Evolutionary conservation across 2,797 vertebrate genomes (phyloP).

Genomic region (Gallinago stenura): DNA sequence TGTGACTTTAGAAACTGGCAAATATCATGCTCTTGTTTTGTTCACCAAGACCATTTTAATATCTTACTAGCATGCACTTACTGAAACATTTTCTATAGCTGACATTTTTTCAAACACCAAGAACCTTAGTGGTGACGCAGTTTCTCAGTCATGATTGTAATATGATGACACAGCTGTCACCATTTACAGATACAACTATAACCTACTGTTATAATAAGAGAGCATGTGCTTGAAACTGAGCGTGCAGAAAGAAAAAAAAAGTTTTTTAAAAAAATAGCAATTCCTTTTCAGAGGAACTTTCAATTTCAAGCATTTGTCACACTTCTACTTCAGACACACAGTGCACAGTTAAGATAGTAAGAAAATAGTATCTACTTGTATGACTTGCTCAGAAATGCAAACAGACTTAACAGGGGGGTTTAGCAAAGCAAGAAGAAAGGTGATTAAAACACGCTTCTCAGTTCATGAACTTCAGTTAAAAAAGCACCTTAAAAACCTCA

Average conservation of each 20-base stretch:
- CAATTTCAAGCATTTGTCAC: slow-evolving; percentile 37
- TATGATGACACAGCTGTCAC: background rate
- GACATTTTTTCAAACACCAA: background rate
- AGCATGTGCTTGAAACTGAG: background rate
- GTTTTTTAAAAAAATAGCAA: background rate
- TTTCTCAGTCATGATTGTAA: background rate
- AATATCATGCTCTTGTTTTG: background rate
- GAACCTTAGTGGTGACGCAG: background rate
- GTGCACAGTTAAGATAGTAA: background rate
- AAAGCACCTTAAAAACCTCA: background rate
- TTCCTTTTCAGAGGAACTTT: slow-evolving; percentile 1
- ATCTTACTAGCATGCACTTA: background rate
- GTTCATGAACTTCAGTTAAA: background rate
- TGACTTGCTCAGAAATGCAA: slow-evolving; percentile 14
- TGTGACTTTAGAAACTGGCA: background rate
- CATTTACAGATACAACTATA: background rate
- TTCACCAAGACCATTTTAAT: background rate
- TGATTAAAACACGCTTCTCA: background rate
- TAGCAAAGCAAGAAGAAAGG: background rate
- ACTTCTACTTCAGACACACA: slow-evolving; percentile 18
- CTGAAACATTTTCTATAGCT: background rate
- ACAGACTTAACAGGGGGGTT: background rate
- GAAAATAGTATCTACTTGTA: background rate
- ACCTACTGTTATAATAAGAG: background rate
- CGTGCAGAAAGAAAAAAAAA: background rate